Base-by-base conservation (phyloP, 2,113 vertebrate genomes). In the Phocoena phocoena region DNA sequence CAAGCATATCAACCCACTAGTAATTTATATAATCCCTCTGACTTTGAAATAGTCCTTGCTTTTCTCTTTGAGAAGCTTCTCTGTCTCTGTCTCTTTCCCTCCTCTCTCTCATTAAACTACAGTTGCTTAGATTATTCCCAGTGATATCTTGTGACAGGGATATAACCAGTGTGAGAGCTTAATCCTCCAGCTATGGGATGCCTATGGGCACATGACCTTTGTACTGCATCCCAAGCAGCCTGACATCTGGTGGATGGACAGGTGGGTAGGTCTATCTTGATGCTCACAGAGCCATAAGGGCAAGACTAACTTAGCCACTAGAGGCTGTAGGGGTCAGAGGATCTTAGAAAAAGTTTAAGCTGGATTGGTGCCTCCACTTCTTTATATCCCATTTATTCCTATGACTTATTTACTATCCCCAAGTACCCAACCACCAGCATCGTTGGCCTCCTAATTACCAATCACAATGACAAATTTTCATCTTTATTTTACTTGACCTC, bases 191-290 rank as follows among this genome's bases (percentile, higher is more conserved):
- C 67, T 96, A 36, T 44, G 26, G 31, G 38, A 38, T 38, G 53
- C 31, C 82, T 90, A 38, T 67, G 88, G 62, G 11, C 76, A 38
- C 31, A 21, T 86, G 97, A 95, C 31, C 65, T 97, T 90, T 95
- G 80, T 28, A 25, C n/a, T 53, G 53, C 23, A 33, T n/a, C 83
- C 80, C 15, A 80, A 41, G 70, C 44, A 67, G 13, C 63, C 90
- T 67, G 31, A 94, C 41, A 83, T 77, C 23, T 31, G 88, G 60
- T 50, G 92, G 41, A 53, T 17, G 90, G 90, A 62, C 0, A 36
- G 85, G 80, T 47, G 20, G 50, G 73, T 0, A 1, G n/a, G 82
- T 96, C 26, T 50, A 10, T 74, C 21, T 25, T 31, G 6, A 36
- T 28, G n/a, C 14, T 92, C 71, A 15, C 15, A 44, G 67, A 58